Conservation (phyloP, 2,113 vertebrate genomes). For the Formicarius rufipectus region DNA sequence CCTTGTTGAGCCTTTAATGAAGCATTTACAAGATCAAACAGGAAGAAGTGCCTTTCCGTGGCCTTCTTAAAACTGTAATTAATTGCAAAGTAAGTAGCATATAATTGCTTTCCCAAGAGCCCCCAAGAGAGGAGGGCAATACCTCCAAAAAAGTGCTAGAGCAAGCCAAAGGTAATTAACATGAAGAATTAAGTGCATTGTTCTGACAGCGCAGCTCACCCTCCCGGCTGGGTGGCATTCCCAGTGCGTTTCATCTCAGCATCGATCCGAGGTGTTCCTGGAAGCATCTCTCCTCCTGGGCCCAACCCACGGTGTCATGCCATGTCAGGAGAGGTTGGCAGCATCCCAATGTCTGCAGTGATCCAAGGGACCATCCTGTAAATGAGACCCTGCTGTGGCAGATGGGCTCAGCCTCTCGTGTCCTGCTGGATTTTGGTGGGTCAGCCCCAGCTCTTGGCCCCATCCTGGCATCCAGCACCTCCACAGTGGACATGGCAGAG, state of each 20-base stretch:
- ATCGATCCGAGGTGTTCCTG: rapidly evolving
- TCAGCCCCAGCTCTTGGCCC: neutral
- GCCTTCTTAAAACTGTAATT: conserved; percentile 57
- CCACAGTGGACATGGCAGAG: neutral
- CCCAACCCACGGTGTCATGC: rapidly evolving
- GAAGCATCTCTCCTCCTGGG: rapidly evolving
- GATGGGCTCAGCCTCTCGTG: rapidly evolving
- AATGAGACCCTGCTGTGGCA: rapidly evolving
- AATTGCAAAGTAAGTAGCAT: conserved; percentile 48
- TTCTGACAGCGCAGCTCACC: neutral
- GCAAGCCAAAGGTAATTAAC: conserved; percentile 47
- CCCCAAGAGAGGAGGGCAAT: conserved; percentile 34
- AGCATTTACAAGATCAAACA: conserved; percentile 38
- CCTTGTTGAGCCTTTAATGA: conserved; percentile 46
- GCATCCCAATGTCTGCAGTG: rapidly evolving
- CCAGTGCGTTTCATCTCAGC: neutral
- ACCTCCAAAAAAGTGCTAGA: conserved; percentile 42
- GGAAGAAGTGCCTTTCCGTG: conserved; percentile 8
- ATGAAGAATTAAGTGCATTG: conserved; percentile 25
- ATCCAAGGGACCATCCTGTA: neutral
- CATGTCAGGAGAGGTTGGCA: neutral
- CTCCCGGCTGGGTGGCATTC: neutral
- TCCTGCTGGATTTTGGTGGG: neutral
- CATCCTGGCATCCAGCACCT: neutral
- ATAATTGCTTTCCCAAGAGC: conserved; percentile 59